Conservation (phyloP, 1,140 invertebrate species). For the Drosophila elegans region DNA sequence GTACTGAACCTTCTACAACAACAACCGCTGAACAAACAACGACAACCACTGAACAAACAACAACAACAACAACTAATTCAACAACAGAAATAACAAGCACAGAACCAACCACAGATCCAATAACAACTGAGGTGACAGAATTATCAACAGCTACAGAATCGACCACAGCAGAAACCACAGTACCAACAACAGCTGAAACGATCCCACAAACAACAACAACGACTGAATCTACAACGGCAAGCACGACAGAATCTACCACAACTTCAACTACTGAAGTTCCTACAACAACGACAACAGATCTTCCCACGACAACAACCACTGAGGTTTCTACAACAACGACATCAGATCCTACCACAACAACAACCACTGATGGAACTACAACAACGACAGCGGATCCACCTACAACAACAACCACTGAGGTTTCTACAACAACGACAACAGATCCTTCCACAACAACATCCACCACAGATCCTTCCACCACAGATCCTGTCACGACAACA, state of each 20-base stretch:
- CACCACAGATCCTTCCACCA: too few species aligned
- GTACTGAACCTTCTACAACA: not conserved
- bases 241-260: not conserved
- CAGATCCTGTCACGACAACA: not conserved
- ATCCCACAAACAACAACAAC: not conserved
- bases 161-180: not conserved
- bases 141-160: not conserved
- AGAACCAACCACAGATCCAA: not conserved
- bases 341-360: too few species aligned
- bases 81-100: conserved; percentile 2
- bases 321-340: too few species aligned
- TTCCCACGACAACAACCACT: not conserved
- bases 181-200: not conserved
- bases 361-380: not conserved
- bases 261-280: not conserved
- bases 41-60: not conserved
- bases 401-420: not conserved
- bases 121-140: not conserved
- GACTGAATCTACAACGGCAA: not conserved
- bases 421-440: not conserved
- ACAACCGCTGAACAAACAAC: not conserved
- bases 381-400: not conserved
- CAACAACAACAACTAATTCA: conserved; percentile 2
- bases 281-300: not conserved
- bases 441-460: not conserved